Evolutionary conservation across 2,113 vertebrate genomes (phyloP).

Genomic region (Syngnathoides biaculeatus): DNA sequence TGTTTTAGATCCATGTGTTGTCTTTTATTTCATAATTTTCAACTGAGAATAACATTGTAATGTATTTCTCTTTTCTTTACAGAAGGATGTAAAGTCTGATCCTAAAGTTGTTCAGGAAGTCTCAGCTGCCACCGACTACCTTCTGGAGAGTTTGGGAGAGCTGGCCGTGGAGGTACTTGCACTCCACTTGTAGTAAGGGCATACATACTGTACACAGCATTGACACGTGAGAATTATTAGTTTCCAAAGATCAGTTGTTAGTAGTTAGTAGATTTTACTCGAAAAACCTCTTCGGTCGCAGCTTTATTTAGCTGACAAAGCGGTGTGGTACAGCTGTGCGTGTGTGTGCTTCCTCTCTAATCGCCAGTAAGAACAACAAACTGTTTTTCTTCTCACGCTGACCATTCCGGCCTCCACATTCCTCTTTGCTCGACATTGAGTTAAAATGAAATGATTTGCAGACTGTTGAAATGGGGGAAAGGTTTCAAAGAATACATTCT

Average conservation of each 20-base stretch:
- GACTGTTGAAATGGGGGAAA: background rate
- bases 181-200: background rate
- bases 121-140: slow-evolving; percentile 76
- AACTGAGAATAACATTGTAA: background rate
- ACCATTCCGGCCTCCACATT: background rate
- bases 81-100: slow-evolving; percentile 77
- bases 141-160: slow-evolving; percentile 75
- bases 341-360: slow-evolving; percentile 11
- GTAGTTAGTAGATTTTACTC: too few relatives aligned
- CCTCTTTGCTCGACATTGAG: background rate
- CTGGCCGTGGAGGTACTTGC: slow-evolving; percentile 80
- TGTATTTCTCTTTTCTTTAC: slow-evolving; percentile 32
- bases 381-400: background rate
- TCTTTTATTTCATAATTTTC: background rate
- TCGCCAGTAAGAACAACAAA: slow-evolving; percentile 19
- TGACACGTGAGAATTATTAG: slow-evolving; percentile 25
- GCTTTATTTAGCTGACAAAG: slow-evolving; percentile 46
- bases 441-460: background rate
- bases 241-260: slow-evolving; percentile 47
- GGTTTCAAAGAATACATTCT: background rate
- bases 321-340: slow-evolving; percentile 31
- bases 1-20: background rate
- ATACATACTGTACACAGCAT: background rate
- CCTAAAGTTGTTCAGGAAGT: slow-evolving; percentile 77
- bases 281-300: background rate